Conservation (phyloP, 2,113 vertebrate genomes). For the Ceyx melanurus region DNA sequence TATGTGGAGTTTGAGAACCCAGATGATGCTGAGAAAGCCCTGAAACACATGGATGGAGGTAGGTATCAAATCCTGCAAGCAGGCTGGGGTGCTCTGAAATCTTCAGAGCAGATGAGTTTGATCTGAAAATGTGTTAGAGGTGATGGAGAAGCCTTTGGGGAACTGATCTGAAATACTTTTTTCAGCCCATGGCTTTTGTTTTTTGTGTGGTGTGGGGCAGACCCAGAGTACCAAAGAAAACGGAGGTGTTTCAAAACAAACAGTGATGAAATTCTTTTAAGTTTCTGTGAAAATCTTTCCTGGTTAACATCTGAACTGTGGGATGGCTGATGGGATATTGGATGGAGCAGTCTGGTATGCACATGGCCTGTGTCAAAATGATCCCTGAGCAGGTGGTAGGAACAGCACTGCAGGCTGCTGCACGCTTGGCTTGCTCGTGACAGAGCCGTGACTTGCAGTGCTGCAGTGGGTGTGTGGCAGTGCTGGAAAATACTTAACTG, state of each 20-base stretch:
- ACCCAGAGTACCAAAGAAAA: neutral
- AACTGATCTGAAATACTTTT: neutral
- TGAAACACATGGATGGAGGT: conserved; percentile 99
- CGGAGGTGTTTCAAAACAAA: neutral
- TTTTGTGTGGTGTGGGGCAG: neutral
- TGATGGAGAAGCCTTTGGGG: neutral
- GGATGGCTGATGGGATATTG: neutral
- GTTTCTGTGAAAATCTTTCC: neutral
- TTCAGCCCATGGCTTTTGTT: neutral
- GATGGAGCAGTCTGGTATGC: neutral
- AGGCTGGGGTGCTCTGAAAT: neutral
- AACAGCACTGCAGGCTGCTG: neutral
- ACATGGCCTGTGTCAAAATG: neutral
- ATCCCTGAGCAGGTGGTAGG: neutral
- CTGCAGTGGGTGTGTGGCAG: neutral
- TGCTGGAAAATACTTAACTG: neutral
- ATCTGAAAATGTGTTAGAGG: neutral
- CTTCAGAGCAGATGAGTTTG: neutral
- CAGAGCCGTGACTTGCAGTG: neutral
- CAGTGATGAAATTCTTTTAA: neutral
- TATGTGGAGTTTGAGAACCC: conserved; percentile 94
- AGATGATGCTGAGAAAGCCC: conserved; percentile 92
- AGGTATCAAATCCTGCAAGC: neutral
- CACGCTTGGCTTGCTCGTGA: neutral
- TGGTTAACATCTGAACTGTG: neutral